Conservation (phyloP, 2,113 vertebrate genomes). For the Bothrops jararaca region DNA sequence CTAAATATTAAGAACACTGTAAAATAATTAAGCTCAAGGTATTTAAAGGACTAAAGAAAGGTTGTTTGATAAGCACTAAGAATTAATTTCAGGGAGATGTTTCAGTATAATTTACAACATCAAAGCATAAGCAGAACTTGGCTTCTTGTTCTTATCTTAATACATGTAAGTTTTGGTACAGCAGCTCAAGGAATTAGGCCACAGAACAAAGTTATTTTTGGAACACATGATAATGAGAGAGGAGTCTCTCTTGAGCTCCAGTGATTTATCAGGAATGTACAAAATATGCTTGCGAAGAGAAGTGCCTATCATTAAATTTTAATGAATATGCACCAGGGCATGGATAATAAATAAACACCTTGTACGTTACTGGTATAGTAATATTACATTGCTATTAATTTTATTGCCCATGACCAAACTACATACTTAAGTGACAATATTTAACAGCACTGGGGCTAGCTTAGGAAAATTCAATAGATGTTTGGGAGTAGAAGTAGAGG, state of each 20-base stretch:
- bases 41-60: not conserved
- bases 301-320: conserved; percentile 41
- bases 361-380: not conserved
- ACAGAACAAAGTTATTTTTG: not conserved
- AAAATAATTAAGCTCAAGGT: not conserved
- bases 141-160: not conserved
- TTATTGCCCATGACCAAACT: conserved; percentile 18
- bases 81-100: not conserved
- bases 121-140: not conserved
- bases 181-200: not conserved
- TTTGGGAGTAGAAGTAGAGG: not conserved
- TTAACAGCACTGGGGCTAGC: not conserved
- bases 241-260: conserved; percentile 24
- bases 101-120: not conserved
- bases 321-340: conserved; percentile 38
- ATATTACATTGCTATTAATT: conserved; percentile 29
- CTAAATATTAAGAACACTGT: not conserved
- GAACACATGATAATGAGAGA: not conserved
- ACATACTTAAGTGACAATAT: conserved; percentile 20
- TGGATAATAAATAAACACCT: conserved; percentile 47
- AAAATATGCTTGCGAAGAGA: conserved; percentile 18
- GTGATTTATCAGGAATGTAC: conserved; percentile 29
- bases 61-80: not conserved
- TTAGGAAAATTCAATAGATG: not conserved
- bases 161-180: not conserved